Base-by-base conservation (phyloP, 2,113 vertebrate genomes). In the Hyperoodon ampullatus region DNA sequence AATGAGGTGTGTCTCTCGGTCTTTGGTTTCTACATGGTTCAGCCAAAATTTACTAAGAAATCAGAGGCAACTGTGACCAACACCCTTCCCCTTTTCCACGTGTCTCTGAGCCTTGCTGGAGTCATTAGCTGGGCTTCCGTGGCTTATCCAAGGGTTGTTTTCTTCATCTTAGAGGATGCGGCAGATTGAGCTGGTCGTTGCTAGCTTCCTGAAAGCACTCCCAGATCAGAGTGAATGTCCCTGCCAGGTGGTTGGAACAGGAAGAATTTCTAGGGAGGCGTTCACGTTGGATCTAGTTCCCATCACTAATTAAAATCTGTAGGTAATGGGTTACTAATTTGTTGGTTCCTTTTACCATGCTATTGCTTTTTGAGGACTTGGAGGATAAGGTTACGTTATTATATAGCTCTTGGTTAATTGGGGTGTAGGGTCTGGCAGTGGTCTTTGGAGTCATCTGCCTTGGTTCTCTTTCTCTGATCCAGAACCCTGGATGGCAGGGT, bases 271-370 rank as follows among this genome's bases (percentile, higher is more conserved):
- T 90, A 94, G 84, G 72, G 86, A 96, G 74, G 88, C 47, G 90
- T 93, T 98, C 71, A 42, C 95, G 94, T 81, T 89, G 77, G 33
- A 80, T 96, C 93, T 98, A 65, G 95, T 95, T 93, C 61, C 82
- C 93, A 86, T 82, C 80, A 60, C 81, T 97, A 93, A 97, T 97
- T 97, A 97, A 97, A 96, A 83, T 96, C 81, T 82, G 71, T 65
- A 93, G 81, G 83, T 90, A 95, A 84, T 97, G 91, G 83, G 71
- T 96, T 97, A 92, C 88, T 97, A 96, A 97, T 97, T 97, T 93
- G 92, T 96, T 97, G 90, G 50, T 97, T 97, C 77, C 70, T 95
- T 91, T 89, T 87, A 81, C 90, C 35, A 1, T 8, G 61, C 90
- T 78, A 55, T 9, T 58, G 44, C 35, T 72, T 93, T 93, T 82